Base-by-base conservation (phyloP, 2,113 vertebrate genomes). In the Poeciliopsis occidentalis region DNA sequence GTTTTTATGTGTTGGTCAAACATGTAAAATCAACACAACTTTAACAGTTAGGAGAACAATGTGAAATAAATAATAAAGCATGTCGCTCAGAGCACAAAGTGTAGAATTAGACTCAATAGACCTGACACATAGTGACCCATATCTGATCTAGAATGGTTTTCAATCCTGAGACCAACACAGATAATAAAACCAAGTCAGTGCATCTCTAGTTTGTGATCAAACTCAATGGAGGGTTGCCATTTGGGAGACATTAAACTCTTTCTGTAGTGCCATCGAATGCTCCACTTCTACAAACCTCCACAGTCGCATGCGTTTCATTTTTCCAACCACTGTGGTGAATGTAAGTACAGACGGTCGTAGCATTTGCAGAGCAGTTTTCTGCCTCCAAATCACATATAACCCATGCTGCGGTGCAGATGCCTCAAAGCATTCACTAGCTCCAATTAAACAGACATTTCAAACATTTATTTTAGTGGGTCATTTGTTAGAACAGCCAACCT, bases 401-500 rank as follows among this genome's bases (percentile, higher is more conserved):
- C 60, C 17, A 54, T 11, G 4, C n/a, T 4, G 1, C 11, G 27
- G 5, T n/a, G 29, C 0, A 13, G 24, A 3, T 27, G 5, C 12
- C 31, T 75, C 0, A 71, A 41, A 82, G n/a, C 51, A 3, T 41
- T 15, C 30, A 57, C 12, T 27, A 11, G 61, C 39, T 64, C 34
- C 17, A 51, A 34, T 27, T 27, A 34, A 17, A 6, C 13, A n/a
- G 27, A 47, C 22, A 64, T 67, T 47, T 15, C 1, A 11, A 64
- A 26, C 17, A 37, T 79, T 34, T 71, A 73, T 68, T 61, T 5
- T 39, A 73, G 29, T 63, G 72, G 80, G 8, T 77, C 37, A 79
- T 78, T 78, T 67, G 34, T 75, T 73, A 75, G 54, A 75, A 22
- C 76, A 65, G 63, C 63, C 78, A 70, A 81, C 65, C n/a, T 2